These are phyloP conservation scores for Antheraea mylitta DNA, from an alignment of 1,140 invertebrate species.

Conservation along the genomic window DNA sequence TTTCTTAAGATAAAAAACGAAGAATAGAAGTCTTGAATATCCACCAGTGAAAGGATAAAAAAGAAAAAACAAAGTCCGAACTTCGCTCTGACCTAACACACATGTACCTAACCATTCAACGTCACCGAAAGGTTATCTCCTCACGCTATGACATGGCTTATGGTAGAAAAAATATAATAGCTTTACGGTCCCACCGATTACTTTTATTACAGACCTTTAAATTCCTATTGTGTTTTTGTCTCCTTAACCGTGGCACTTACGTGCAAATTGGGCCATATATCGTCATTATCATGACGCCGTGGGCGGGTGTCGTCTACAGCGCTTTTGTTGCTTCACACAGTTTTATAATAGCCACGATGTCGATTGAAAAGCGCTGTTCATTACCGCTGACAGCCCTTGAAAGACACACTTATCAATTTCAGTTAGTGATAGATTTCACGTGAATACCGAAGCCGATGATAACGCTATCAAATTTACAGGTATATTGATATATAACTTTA, in stretches of 20 bases:
- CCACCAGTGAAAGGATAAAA: too few species aligned
- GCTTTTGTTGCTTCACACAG: neutral
- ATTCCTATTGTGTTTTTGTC: conserved; percentile 41
- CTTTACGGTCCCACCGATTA: conserved; percentile 39
- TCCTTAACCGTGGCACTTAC: conserved; percentile 35
- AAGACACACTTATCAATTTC: neutral
- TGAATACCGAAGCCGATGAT: too few species aligned
- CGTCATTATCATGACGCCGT: conserved; percentile 27
- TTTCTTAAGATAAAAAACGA: too few species aligned
- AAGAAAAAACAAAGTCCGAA: too few species aligned
- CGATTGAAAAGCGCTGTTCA: neutral
- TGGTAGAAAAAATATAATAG: neutral
- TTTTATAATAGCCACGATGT: neutral
- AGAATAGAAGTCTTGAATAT: too few species aligned
- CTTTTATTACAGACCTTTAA: conserved; percentile 50
- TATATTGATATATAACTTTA: too few species aligned
- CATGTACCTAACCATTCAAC: too few species aligned
- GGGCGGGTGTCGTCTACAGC: conserved; percentile 1
- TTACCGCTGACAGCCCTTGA: neutral
- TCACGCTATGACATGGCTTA: too few species aligned
- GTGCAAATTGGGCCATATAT: conserved; percentile 46
- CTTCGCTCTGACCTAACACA: too few species aligned
- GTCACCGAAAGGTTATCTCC: too few species aligned
- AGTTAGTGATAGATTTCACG: too few species aligned
- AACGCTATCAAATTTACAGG: too few species aligned